phyloP scores from a whole-genome alignment of 2,888 invertebrate genomes.

The Troilus luridus region DNA sequence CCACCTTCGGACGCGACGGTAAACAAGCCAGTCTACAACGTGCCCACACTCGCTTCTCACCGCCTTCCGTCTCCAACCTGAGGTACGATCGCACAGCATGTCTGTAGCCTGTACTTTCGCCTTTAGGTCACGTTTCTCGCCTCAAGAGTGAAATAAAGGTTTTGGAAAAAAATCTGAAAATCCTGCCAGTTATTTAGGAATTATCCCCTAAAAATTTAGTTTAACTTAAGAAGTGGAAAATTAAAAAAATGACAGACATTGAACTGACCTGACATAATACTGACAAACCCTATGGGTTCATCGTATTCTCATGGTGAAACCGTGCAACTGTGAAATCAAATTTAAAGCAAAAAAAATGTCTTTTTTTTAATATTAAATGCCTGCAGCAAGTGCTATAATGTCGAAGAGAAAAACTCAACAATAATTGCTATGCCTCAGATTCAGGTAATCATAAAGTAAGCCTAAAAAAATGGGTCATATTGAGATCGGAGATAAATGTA shows the following conservation, averaged over 20 bases:
- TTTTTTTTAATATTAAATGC: too few species aligned
- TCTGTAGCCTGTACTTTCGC: conserved; percentile 9
- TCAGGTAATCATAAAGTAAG: too few species aligned
- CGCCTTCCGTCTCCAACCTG: neutral
- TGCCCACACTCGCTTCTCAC: neutral
- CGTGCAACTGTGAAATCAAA: too few species aligned
- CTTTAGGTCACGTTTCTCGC: neutral
- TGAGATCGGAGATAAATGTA: too few species aligned
- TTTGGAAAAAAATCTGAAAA: neutral
- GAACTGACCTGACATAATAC: neutral
- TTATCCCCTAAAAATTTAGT: neutral
- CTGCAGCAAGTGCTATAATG: too few species aligned
- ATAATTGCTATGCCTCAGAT: too few species aligned
- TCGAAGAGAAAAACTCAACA: too few species aligned
- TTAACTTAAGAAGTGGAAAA: neutral
- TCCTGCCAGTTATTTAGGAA: neutral
- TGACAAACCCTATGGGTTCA: neutral
- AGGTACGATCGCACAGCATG: conserved; percentile 28
- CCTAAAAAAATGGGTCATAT: too few species aligned
- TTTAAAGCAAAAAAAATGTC: too few species aligned
- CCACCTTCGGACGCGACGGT: conserved; percentile 12
- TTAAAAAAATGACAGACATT: neutral
- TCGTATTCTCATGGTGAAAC: neutral
- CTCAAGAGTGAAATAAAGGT: neutral
- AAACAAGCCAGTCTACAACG: conserved; percentile 19